Base-by-base conservation (phyloP, 1,140 invertebrate species). In the Drosophila pachea region DNA sequence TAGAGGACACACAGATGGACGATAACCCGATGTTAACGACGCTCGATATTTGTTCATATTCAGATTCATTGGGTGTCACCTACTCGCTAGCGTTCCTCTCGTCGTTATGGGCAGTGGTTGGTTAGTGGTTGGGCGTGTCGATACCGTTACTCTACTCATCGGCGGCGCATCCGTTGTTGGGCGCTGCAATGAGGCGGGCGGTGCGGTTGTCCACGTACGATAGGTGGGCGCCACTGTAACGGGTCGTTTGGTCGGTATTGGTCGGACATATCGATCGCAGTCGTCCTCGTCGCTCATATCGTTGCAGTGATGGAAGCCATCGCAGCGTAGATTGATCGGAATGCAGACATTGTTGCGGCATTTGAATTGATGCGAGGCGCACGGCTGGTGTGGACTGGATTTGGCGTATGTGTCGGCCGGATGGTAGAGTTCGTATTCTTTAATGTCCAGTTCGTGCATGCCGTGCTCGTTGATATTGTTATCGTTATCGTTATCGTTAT, bases 231-330 rank as follows among this genome's bases (percentile, higher is more conserved):
- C 54, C 7, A 31, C 12, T 40, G 54, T 56, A 8, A 33, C 14
- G 47, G 69, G 56, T 4, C 54, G 52, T 0, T 68, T 60, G 0
- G 68, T 76, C 5, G 63, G 43, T 6, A 12, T 12, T 0, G 62
- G 64, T 0, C 49, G 49, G 6, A 47, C 29, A 45, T 89, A 89
- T 7, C 48, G 63, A 4, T 86, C 91, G 84, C 93, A 94, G 82
- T 91, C 87, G 64, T 84, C 84, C 91, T 97, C 95, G 84, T 97
- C 95, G 67, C 94, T 93, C 84, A 91, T 91, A 89, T 95, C 94
- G 35, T 92, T 90, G 90, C 95, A 96, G 78, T 96, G 93, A 86
- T 91, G 90, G 76, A 92, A 92, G 68, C 93, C 93, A 88, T 97
- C 94, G 91, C 95, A 97, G 49, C 92, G 90, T 86, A 93, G 92